Conservation (phyloP, 2,888 invertebrate species). For the Cyrtodaria siliqua region DNA sequence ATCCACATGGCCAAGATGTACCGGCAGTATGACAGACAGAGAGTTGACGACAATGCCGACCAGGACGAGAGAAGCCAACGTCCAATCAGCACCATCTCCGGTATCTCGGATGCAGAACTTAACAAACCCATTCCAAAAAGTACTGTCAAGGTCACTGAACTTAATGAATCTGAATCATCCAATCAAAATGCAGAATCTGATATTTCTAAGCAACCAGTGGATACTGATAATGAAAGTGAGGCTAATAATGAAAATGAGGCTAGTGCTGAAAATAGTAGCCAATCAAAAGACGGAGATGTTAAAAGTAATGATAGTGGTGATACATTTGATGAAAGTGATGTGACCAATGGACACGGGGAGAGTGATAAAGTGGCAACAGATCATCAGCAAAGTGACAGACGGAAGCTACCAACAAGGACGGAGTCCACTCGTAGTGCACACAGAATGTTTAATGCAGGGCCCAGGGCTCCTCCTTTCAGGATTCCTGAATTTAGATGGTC, state of each 20-base stretch:
- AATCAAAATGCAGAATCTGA: not conserved
- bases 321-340: no score
- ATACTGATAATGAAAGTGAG: conserved; percentile 17
- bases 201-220: conserved; percentile 9
- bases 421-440: conserved; percentile 70
- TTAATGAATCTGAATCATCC: conserved; percentile 31
- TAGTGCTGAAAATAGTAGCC: conserved; percentile 25
- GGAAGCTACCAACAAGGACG: conserved; percentile 62
- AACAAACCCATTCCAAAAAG: conserved; percentile 74
- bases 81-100: conserved; percentile 98
- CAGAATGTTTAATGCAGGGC: conserved; percentile 85
- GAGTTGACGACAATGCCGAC: conserved; percentile 98
- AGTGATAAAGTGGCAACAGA: conserved; percentile 19
- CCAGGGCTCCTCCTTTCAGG: conserved; percentile 90
- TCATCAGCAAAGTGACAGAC: conserved; percentile 41
- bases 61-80: conserved; percentile 96
- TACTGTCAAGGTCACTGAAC: conserved; percentile 80
- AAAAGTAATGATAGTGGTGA: conserved; percentile 24
- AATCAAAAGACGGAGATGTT: conserved; percentile 27
- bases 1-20: conserved; percentile 98
- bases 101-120: conserved; percentile 85
- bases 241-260: conserved; percentile 14
- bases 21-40: conserved; percentile 93
- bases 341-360: conserved; percentile 23
- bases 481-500: conserved; percentile 99